Evolutionary conservation across 1,140 invertebrate species (phyloP).

Genomic region (Drosophila serrata): DNA sequence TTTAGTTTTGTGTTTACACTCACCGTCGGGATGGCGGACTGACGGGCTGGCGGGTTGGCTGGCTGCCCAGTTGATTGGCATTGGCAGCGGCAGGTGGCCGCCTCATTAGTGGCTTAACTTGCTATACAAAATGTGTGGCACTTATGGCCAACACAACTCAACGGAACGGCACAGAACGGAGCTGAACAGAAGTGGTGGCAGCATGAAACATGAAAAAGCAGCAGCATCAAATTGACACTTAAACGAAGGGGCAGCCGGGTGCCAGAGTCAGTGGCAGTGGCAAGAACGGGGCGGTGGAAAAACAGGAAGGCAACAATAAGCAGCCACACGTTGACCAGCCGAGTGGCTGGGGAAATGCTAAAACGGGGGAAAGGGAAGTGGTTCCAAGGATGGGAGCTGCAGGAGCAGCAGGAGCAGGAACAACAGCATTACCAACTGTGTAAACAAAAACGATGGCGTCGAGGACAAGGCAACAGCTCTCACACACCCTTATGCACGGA

Average conservation of each 20-base stretch:
- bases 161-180: conserved; percentile 20
- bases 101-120: conserved; percentile 82
- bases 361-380: conserved; percentile 4
- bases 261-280: neutral
- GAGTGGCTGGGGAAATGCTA: conserved; percentile 27
- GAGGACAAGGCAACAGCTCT: conserved; percentile 13
- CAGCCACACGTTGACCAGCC: conserved; percentile 72
- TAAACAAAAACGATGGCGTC: conserved; percentile 74
- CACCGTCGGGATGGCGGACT: conserved; percentile 30
- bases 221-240: conserved; percentile 82
- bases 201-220: conserved; percentile 79
- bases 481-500: conserved; percentile 19
- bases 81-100: conserved; percentile 79
- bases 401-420: conserved; percentile 42
- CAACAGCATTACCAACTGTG: conserved; percentile 62
- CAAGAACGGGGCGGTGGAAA: neutral
- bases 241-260: conserved; percentile 45
- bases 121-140: conserved; percentile 81
- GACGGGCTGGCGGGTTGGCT: conserved; percentile 47
- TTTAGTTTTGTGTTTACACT: conserved; percentile 81
- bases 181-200: conserved; percentile 40
- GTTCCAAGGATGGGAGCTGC: conserved; percentile 34
- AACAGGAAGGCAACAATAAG: conserved; percentile 60
- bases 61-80: conserved; percentile 60
- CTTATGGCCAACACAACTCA: conserved; percentile 69